phyloP scores from a whole-genome alignment of 2,113 vertebrate species.

The Rhodinocichla rosea region DNA sequence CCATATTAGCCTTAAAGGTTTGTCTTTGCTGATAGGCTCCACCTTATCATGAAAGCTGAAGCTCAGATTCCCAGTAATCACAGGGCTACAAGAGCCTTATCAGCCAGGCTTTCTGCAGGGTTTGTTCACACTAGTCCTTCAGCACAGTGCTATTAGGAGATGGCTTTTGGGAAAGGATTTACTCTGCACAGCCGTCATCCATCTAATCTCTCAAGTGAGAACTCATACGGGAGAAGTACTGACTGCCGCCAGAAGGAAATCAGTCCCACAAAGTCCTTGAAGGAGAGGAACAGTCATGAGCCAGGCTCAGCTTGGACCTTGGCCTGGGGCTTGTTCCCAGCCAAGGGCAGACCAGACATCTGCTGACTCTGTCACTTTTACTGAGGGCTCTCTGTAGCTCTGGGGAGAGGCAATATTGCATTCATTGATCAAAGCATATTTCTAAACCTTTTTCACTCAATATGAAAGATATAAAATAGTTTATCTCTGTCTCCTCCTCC shows the following conservation, averaged over 20 bases:
- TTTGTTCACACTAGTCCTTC: neutral
- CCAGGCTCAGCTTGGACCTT: constrained; percentile 11
- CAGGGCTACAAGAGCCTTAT: neutral
- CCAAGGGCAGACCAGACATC: neutral
- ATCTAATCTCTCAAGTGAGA: neutral
- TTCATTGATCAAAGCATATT: neutral
- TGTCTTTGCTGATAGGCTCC: neutral
- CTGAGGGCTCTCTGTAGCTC: neutral
- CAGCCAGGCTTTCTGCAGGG: neutral
- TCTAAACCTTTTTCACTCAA: neutral
- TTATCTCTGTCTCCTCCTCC: neutral
- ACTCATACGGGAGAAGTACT: neutral
- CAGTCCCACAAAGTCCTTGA: neutral
- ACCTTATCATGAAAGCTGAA: neutral
- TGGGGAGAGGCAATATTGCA: neutral
- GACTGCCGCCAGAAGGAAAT: neutral
- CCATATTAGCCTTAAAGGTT: neutral
- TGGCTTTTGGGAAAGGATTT: neutral
- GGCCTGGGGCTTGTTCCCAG: neutral
- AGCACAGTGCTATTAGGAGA: neutral
- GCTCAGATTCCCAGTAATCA: neutral
- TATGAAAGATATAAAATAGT: neutral
- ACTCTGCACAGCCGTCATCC: neutral
- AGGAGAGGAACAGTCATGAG: neutral
- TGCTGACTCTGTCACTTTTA: neutral